These are phyloP conservation scores for Eupithecia exiguata DNA, from an alignment of 2,888 invertebrate genomes.

Conservation along the genomic window DNA sequence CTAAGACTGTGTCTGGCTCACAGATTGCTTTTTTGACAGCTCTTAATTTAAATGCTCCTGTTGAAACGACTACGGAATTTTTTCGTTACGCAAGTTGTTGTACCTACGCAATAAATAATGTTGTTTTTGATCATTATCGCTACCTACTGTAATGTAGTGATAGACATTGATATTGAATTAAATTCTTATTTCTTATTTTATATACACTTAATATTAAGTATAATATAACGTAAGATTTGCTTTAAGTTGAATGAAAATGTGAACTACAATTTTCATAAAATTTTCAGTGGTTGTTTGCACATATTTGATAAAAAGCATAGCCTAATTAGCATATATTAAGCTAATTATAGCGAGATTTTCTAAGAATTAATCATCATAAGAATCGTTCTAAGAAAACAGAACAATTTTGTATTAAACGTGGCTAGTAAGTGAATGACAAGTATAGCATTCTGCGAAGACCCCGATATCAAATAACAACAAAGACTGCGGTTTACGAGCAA, in stretches of 20 bases:
- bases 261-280: too few relatives aligned
- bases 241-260: too few relatives aligned
- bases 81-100: background rate
- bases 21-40: slow-evolving; percentile 20
- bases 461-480: slow-evolving; percentile 47
- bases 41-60: slow-evolving; percentile 4
- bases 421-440: slow-evolving; percentile 46
- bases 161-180: background rate
- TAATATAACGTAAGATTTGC: background rate
- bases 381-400: slow-evolving; percentile 8
- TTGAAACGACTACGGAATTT: background rate
- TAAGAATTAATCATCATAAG: background rate
- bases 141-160: background rate
- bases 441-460: slow-evolving; percentile 40
- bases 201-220: background rate
- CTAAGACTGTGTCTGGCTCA: slow-evolving; percentile 8
- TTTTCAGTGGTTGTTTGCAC: background rate
- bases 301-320: too few relatives aligned
- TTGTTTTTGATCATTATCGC: background rate
- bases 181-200: background rate
- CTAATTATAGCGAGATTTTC: background rate
- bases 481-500: slow-evolving; percentile 43
- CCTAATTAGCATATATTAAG: too few relatives aligned
- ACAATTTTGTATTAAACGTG: slow-evolving; percentile 35
- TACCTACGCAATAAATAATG: background rate